Base-by-base conservation (phyloP, 2,797 vertebrate genomes). In the Furcifer pardalis region DNA sequence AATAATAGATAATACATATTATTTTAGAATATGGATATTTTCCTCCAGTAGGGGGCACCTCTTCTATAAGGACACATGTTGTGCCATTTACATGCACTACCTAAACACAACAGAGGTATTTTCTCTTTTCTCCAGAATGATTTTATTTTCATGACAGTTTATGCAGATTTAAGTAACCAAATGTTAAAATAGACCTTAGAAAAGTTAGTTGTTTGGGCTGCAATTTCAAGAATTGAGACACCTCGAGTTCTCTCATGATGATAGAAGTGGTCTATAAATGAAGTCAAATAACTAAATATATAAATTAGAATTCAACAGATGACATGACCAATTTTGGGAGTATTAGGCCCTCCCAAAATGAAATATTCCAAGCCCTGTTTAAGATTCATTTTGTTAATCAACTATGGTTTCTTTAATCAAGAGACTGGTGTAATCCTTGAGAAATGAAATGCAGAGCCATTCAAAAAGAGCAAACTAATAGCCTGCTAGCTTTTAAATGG, bases 151-250 rank as follows among this genome's bases (percentile, higher is more conserved):
- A 76, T 25, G 32, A 19, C 32, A 13, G n/a, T 76, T 27, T 77
- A 77, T 77, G 52, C 75, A 77, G 52, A 77, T 60, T 77, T 56
- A 21, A 56, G 23, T 56, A 17, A 80, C 56, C 27, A 79, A 66
- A n/a, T n/a, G n/a, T n/a, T n/a, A n/a, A n/a, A n/a, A n/a, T n/a
- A n/a, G n/a, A n/a, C n/a, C n/a, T n/a, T n/a, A n/a, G n/a, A n/a
- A n/a, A n/a, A n/a, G n/a, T n/a, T n/a, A n/a, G n/a, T n/a, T n/a
- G n/a, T n/a, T n/a, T n/a, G n/a, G n/a, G n/a, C n/a, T n/a, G n/a
- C n/a, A n/a, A n/a, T n/a, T n/a, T n/a, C n/a, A n/a, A n/a, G n/a
- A n/a, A n/a, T n/a, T n/a, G n/a, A n/a, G n/a, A n/a, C n/a, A n/a
- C n/a, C n/a, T n/a, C n/a, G n/a, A n/a, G n/a, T n/a, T n/a, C n/a